Base-by-base conservation (phyloP, 2,888 invertebrate species). In the Heliconius sara region DNA sequence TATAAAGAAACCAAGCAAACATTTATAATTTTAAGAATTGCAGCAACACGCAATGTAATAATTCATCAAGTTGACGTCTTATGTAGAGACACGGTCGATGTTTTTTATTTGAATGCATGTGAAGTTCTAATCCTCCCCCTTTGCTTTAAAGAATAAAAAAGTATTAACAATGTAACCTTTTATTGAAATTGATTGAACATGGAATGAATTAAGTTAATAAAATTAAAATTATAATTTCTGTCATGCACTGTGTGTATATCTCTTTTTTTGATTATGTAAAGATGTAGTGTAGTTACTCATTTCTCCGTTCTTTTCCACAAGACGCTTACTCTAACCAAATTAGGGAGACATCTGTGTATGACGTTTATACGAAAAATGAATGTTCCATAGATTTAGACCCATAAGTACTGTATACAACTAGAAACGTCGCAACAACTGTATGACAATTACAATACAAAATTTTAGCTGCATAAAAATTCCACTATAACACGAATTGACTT, bases 1-100 rank as follows among this genome's bases (percentile, higher is more conserved):
- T 65, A 5, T 65, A 68, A 68, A n/a, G n/a, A 68, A 43, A 43
- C 39, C 68, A 68, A 68, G 43, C 25, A 70, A 25, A 70, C 68
- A 68, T 43, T 25, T 25, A 70, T 43, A 70, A 70, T 70, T 70
- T 70, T 70, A 70, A 70, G 70, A 70, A 70, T 47, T 70, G 70
- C 47, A 70, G 70, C 70, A 43, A 47, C 70, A 47, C 27, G 70
- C 70, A 70, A 70, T 25, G 70, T 25, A 70, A 70, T 70, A 70
- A 70, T 47, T 70, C 43, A 70, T 70, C 70, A 25, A 70, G 43
- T 13, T 25, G 70, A 47, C 70, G 43, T 70, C 4, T 43, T 70
- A 72, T 72, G 72, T 57, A 57, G 52, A 72, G 72, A 57, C 57
- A 72, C 52, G 57, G 30, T 72, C 57, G 72, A 13, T 30, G 47